Conservation (phyloP, 2,113 vertebrate genomes). For the Pseudorectes ferrugineus region DNA sequence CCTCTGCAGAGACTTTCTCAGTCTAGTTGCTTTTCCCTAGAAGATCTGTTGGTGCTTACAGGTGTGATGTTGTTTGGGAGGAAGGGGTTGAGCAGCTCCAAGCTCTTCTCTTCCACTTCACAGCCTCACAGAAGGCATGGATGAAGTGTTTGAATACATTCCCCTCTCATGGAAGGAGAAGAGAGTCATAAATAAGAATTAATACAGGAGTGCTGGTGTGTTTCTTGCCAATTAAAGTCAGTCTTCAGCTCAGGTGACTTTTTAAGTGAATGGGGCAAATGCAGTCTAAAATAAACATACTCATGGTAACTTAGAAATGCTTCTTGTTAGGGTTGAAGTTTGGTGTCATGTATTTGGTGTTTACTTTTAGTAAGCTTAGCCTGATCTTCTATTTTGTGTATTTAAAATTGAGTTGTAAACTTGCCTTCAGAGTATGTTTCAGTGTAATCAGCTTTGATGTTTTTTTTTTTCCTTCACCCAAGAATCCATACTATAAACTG, state of each 20-base stretch:
- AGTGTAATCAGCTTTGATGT: neutral
- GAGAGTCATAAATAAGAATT: neutral
- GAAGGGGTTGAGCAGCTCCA: neutral
- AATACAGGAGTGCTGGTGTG: neutral
- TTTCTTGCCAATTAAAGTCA: neutral
- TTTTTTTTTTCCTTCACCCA: accelerated
- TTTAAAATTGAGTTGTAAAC: neutral
- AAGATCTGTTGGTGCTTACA: neutral
- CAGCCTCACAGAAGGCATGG: neutral
- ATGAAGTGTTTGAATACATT: neutral
- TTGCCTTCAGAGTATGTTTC: neutral
- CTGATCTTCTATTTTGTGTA: neutral
- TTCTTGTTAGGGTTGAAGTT: neutral
- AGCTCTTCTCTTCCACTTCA: neutral
- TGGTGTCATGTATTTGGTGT: neutral
- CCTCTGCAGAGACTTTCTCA: neutral
- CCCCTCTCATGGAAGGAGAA: neutral
- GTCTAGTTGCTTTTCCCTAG: neutral
- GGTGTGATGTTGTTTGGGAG: neutral
- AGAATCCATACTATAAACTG: neutral
- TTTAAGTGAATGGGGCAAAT: neutral
- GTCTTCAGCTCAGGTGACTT: neutral
- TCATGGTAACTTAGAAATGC: neutral
- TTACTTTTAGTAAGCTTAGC: neutral
- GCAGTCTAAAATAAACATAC: neutral